Base-by-base conservation (phyloP, 2,113 vertebrate species). In the Menura novaehollandiae region DNA sequence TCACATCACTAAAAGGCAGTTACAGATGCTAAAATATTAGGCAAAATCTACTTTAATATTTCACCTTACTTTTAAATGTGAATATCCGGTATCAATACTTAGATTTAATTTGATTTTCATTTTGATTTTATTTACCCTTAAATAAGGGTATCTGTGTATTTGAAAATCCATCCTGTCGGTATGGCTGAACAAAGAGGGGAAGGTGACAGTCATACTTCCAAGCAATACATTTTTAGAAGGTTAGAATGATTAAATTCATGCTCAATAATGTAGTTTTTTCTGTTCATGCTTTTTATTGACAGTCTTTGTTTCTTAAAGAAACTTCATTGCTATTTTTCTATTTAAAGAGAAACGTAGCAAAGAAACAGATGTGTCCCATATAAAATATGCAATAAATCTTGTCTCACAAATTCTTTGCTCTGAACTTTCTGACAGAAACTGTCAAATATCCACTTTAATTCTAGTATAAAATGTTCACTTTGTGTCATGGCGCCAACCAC, bases 341-440 rank as follows among this genome's bases (percentile, higher is more conserved):
- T 97, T 97, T 97, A 97, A 97, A 93, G 93, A 97, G 96, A 97
- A 98, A 98, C 43, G 24, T 91, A 98, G 93, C 96, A 97, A 98
- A 98, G 98, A 98, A 98, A 98, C 98, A 98, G 97, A 98, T 98
- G 98, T 98, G 97, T 97, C 95, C 91, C 97, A 95, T 96, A 98
- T 98, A 98, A 98, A 98, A 98, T 97, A 97, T 97, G 97, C 96
- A 97, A 97, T 98, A 98, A 98, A 98, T 98, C 98, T 98, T 98
- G 97, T 97, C 97, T 97, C 97, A 96, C 97, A 98, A 97, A 98
- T 98, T 98, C 97, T 98, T 98, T 98, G 95, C 97, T 98, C 97
- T 97, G 97, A 97, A 98, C 97, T 98, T 98, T 98, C 97, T 98
- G 97, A 98, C 98, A 98, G 97, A 98, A 98, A 98, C 98, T 98